A percentile compares a stretch with the other conserved stretches of the same genome.
Evolutionary conservation across 1,140 invertebrate species (phyloP).

Genomic region (Vollenhovia emeryi): DNA sequence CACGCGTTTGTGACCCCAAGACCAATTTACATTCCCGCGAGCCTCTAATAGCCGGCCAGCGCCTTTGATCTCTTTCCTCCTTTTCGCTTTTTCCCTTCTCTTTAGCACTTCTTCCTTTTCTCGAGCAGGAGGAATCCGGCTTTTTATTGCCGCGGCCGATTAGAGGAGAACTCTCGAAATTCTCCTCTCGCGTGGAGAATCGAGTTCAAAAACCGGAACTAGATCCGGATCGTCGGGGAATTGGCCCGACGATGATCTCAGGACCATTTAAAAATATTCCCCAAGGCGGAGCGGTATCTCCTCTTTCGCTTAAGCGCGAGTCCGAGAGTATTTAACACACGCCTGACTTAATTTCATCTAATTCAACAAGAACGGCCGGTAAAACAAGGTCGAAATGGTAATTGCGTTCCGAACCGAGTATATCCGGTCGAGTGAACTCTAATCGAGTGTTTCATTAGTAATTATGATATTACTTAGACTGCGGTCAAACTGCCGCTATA

Average conservation of each 20-base stretch:
- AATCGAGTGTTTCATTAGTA: neutral
- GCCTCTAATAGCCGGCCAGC: neutral
- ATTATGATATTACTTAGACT: neutral
- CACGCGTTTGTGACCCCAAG: neutral
- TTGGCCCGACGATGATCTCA: neutral
- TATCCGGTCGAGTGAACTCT: neutral
- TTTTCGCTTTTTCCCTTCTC: neutral
- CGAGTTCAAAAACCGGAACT: conserved; percentile 14
- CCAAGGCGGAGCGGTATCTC: neutral
- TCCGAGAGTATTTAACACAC: neutral
- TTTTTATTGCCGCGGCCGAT: neutral
- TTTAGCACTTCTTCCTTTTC: neutral
- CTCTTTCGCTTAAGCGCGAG: neutral
- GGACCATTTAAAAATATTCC: neutral
- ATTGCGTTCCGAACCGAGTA: neutral
- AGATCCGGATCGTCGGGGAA: neutral
- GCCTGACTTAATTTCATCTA: conserved; percentile 3
- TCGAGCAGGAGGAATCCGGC: neutral
- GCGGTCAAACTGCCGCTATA: too few relatives aligned
- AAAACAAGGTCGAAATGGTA: neutral
- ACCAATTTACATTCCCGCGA: neutral
- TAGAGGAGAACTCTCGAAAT: neutral
- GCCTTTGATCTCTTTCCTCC: neutral
- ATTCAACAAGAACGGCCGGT: neutral
- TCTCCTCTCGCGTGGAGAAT: neutral